These are phyloP conservation scores for Felis chaus DNA, from an alignment of 2,113 vertebrate genomes.

Conservation along the genomic window DNA sequence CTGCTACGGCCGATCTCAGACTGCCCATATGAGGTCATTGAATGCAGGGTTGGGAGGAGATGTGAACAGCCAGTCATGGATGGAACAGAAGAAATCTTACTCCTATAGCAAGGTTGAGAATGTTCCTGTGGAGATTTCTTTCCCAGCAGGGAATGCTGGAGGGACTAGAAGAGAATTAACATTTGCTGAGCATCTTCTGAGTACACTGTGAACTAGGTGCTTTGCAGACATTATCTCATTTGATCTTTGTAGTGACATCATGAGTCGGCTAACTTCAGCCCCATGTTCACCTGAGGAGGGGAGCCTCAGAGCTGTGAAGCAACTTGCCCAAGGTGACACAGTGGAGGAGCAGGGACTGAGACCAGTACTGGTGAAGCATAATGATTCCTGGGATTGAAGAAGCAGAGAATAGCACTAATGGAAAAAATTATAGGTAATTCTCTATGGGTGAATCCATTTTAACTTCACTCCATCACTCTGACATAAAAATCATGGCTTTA, in stretches of 20 bases:
- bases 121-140: not conserved
- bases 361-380: not conserved
- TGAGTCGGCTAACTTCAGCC: conserved; percentile 46
- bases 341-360: not conserved
- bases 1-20: not conserved
- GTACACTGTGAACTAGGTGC: not conserved
- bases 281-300: not conserved
- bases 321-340: conserved; percentile 49
- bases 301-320: not conserved
- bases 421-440: conserved; percentile 31
- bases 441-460: not conserved
- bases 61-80: not conserved
- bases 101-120: fast-evolving
- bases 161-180: not conserved
- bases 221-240: conserved; percentile 71
- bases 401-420: not conserved
- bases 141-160: not conserved
- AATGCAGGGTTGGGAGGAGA: not conserved
- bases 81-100: not conserved
- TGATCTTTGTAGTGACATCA: conserved; percentile 49
- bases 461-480: not conserved
- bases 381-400: not conserved
- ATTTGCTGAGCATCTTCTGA: not conserved
- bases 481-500: conserved; percentile 27
- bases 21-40: not conserved